Conservation (phyloP, 92 coral and sea anemone species). For the Parazoanthus swiftii region DNA sequence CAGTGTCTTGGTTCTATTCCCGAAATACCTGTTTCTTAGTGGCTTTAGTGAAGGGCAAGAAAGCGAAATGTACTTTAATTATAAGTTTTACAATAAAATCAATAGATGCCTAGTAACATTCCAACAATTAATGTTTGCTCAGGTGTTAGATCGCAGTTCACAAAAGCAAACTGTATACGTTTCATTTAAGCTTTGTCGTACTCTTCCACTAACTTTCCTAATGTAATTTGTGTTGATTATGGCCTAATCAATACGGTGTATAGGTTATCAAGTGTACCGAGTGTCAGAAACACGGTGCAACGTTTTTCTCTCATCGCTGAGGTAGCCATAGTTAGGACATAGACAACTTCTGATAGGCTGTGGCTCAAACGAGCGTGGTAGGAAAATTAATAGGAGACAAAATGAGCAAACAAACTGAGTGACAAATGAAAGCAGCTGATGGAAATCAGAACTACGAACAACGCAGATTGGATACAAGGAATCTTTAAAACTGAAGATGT, state of each 20-base stretch:
- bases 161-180: neutral
- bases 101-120: neutral
- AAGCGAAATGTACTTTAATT: neutral
- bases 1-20: neutral
- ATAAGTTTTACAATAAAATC: neutral
- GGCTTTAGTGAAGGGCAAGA: no score
- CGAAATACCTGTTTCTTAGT: neutral
- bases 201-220: neutral
- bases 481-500: neutral
- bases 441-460: neutral
- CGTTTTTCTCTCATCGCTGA: neutral
- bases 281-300: no score
- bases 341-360: neutral
- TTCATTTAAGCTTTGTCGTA: neutral
- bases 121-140: neutral
- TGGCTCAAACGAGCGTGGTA: neutral
- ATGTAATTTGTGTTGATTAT: neutral
- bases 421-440: neutral
- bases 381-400: neutral
- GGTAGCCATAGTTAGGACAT: neutral
- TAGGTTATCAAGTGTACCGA: neutral
- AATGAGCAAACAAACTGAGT: neutral
- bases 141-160: neutral
- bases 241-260: no score
- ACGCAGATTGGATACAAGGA: neutral